Evolutionary conservation across 2,113 vertebrate genomes (phyloP).

Genomic region (Leucopternis melanops): DNA sequence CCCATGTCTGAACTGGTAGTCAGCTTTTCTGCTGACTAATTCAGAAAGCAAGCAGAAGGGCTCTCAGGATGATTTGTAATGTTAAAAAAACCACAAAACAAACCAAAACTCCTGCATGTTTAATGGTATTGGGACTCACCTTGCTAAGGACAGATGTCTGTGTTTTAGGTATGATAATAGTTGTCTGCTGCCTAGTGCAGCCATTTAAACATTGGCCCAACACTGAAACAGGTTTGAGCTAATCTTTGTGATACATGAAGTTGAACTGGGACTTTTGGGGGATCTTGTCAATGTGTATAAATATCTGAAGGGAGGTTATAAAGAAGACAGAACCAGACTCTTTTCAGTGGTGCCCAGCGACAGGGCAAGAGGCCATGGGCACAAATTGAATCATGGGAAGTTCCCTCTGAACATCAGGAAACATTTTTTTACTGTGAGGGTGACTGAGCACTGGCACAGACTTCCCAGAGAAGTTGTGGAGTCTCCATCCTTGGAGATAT

Average conservation of each 20-base stretch:
- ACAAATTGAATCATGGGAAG: neutral
- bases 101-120: neutral
- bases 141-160: neutral
- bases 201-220: accelerated
- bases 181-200: neutral
- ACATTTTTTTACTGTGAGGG: too few species aligned
- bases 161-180: neutral
- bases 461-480: neutral
- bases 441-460: neutral
- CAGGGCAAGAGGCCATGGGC: neutral
- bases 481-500: neutral
- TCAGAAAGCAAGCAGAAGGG: neutral
- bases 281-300: neutral
- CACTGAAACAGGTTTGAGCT: neutral
- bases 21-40: neutral
- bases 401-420: neutral
- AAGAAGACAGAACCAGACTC: neutral
- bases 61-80: neutral
- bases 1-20: neutral
- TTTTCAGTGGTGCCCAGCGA: neutral
- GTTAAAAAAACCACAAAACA: neutral
- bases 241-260: neutral
- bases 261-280: neutral
- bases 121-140: neutral
- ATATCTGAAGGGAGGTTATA: neutral